phyloP scores from a whole-genome alignment of 1,140 invertebrate genomes.

The Trichonephila inaurata region DNA sequence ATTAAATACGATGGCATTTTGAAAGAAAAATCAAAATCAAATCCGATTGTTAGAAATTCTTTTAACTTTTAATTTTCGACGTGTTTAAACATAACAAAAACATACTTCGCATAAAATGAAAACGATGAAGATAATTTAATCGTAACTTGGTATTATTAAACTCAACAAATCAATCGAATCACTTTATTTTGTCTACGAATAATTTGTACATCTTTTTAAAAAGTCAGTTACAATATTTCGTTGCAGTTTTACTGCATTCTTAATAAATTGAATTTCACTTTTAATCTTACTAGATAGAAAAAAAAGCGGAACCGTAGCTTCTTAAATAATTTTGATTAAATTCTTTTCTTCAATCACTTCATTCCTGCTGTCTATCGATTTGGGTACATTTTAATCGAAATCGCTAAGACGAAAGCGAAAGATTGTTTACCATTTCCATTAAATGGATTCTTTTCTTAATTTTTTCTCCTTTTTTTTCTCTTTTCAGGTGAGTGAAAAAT shows the following conservation, averaged over 20 bases:
- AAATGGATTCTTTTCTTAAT: neutral
- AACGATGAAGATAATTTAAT: too few relatives aligned
- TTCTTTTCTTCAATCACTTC: neutral
- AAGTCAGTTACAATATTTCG: neutral
- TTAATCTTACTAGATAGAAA: neutral
- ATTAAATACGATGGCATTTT: too few relatives aligned
- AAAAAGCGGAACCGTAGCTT: neutral
- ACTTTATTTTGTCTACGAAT: neutral
- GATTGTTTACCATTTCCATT: conserved; percentile 37
- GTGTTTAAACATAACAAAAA: too few relatives aligned
- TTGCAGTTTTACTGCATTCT: neutral
- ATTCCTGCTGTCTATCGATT: neutral
- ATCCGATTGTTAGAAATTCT: too few relatives aligned
- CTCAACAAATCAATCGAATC: neutral
- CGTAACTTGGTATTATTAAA: neutral
- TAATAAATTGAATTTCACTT: neutral
- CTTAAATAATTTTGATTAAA: neutral
- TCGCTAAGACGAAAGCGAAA: neutral
- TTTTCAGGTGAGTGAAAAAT: conserved; percentile 44
- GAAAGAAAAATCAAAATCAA: too few relatives aligned
- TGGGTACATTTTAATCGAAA: conserved; percentile 4
- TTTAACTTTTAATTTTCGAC: too few relatives aligned
- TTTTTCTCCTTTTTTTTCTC: neutral
- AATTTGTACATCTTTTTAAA: neutral
- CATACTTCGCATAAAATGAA: too few relatives aligned